Percentiles rank a stretch among this genome's conserved stretches.
phyloP scores from a whole-genome alignment of 2,888 invertebrate species.

The Athalia cordata region DNA sequence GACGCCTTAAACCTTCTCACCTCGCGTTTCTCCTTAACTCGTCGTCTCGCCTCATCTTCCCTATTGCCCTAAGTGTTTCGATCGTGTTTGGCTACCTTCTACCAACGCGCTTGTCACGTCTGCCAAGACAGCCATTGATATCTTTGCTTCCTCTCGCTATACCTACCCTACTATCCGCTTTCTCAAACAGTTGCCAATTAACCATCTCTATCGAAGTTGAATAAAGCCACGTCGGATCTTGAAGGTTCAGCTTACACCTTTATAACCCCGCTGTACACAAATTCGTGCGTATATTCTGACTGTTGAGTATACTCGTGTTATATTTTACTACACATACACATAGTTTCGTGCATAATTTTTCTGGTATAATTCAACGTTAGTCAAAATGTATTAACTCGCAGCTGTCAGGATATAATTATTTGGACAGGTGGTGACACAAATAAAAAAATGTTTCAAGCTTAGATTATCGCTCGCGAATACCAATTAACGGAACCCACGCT shows the following conservation, averaged over 20 bases:
- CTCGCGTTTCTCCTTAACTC: too few relatives aligned
- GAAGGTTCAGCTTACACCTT: not conserved
- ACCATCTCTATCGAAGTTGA: conserved; percentile 4
- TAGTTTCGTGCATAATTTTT: not conserved
- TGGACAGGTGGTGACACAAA: conserved; percentile 26
- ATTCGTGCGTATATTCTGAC: too few relatives aligned
- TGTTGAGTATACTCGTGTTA: too few relatives aligned
- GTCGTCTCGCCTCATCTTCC: too few relatives aligned
- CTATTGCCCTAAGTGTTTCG: conserved; percentile 44
- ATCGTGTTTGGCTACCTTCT: conserved; percentile 48
- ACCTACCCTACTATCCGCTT: conserved; percentile 33
- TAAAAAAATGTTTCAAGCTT: conserved; percentile 12
- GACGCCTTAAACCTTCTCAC: conserved; percentile 54
- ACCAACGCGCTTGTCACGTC: conserved; percentile 51
- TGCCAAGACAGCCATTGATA: conserved; percentile 52
- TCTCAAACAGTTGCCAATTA: conserved; percentile 46
- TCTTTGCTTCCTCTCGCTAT: conserved; percentile 39
- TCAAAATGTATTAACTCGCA: not conserved
- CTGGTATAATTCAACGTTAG: not conserved
- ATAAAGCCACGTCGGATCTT: conserved; percentile 6
- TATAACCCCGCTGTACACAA: too few relatives aligned
- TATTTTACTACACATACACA: not conserved
- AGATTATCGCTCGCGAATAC: conserved; percentile 4
- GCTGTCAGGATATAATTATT: conserved; percentile 27
- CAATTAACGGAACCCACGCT: conserved; percentile 12